These are phyloP conservation scores for Tetramorium parvispinum DNA, from an alignment of 1,140 invertebrate species.

Conservation along the genomic window DNA sequence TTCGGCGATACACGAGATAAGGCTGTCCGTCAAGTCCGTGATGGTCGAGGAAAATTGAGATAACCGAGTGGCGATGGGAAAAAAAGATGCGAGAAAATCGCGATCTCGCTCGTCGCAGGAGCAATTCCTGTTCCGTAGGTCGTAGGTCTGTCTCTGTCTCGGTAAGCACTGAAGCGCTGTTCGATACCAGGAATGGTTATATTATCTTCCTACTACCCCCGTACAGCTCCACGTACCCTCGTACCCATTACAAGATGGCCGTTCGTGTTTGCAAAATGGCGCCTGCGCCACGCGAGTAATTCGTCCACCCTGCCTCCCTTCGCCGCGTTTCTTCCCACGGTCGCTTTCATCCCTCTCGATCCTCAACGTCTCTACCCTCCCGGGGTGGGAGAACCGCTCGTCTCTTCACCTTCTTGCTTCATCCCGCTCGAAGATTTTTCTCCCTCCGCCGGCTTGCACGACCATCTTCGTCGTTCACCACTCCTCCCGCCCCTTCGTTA, in stretches of 20 bases:
- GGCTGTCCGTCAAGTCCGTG: slow-evolving; percentile 29
- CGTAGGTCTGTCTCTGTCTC: slow-evolving; percentile 69
- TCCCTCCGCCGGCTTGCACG: slow-evolving; percentile 59
- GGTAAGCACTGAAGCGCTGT: slow-evolving; percentile 79
- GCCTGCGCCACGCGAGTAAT: slow-evolving; percentile 79
- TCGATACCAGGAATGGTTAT: slow-evolving; percentile 83
- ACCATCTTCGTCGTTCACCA: slow-evolving; percentile 73
- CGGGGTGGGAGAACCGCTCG: slow-evolving; percentile 27
- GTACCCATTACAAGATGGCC: slow-evolving; percentile 80
- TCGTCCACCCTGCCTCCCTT: slow-evolving; percentile 56
- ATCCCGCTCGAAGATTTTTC: slow-evolving; percentile 61
- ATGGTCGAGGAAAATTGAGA: background rate
- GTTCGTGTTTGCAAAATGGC: slow-evolving; percentile 79
- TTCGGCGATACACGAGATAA: slow-evolving; percentile 25
- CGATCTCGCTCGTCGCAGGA: slow-evolving; percentile 45
- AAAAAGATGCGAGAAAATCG: slow-evolving; percentile 30
- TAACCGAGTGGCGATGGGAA: background rate
- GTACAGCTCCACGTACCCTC: slow-evolving; percentile 23
- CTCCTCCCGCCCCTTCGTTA: slow-evolving; percentile 63
- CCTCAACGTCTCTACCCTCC: slow-evolving; percentile 34
- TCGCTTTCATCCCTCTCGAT: slow-evolving; percentile 31
- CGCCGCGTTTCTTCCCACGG: slow-evolving; percentile 34
- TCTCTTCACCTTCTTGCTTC: slow-evolving; percentile 55
- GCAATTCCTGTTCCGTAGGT: slow-evolving; percentile 55
- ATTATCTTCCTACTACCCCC: slow-evolving; percentile 78